These are phyloP conservation scores for Bufotes viridis DNA, from an alignment of 2,797 vertebrate genomes.

Conservation along the genomic window DNA sequence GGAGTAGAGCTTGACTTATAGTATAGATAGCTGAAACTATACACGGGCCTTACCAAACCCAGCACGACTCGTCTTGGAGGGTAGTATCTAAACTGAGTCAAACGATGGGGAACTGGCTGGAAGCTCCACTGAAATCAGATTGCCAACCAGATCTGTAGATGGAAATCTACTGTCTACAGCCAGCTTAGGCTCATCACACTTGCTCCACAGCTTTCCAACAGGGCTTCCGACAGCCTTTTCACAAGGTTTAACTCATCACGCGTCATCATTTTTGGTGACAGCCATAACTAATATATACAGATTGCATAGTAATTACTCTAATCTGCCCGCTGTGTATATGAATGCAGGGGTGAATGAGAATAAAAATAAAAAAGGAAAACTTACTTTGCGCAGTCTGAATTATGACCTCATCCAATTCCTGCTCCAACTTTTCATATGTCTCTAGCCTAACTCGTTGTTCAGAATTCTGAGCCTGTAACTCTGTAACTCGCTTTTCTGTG, in stretches of 20 bases:
- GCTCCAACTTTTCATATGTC: constrained; percentile 91
- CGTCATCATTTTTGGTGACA: background rate
- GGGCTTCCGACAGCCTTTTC: background rate
- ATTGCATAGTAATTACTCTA: background rate
- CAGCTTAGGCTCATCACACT: background rate
- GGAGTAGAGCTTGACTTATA: background rate
- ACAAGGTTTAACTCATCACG: background rate
- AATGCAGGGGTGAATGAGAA: background rate
- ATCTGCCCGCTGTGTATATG: background rate
- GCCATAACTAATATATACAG: background rate
- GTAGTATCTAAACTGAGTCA: no score
- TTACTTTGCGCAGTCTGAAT: constrained; percentile 96
- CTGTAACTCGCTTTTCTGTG: constrained; percentile 86
- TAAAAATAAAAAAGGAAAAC: constrained; percentile 58
- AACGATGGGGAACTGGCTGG: background rate
- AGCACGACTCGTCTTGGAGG: background rate
- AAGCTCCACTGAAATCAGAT: background rate
- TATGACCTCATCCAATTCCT: constrained; percentile 94
- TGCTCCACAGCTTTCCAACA: background rate
- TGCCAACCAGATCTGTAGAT: background rate
- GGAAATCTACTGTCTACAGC: background rate
- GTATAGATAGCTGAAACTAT: background rate
- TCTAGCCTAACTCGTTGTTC: constrained; percentile 86
- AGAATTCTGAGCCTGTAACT: constrained; percentile 88
- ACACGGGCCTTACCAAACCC: background rate